These are phyloP conservation scores for Eledone cirrhosa DNA, from an alignment of 2,888 invertebrate species.

Conservation along the genomic window DNA sequence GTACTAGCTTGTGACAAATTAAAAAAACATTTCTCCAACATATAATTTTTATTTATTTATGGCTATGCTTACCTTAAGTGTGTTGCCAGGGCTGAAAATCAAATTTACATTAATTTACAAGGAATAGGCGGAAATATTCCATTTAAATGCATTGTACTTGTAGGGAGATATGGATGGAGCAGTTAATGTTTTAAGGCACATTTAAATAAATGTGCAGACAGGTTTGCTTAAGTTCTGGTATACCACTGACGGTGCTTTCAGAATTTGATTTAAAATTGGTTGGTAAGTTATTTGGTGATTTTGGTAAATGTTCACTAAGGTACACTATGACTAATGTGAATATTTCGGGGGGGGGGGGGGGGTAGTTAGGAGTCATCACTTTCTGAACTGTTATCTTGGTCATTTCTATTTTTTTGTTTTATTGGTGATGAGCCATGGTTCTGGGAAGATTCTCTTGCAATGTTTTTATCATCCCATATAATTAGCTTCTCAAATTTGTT, in stretches of 20 bases:
- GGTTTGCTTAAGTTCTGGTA: too few species aligned
- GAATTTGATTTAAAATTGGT: too few species aligned
- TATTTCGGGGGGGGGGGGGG: not conserved
- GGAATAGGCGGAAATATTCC: not conserved
- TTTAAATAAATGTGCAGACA: not conserved
- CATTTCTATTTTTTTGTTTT: not conserved
- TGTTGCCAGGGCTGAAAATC: too few species aligned
- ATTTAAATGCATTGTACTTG: too few species aligned
- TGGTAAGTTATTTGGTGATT: too few species aligned
- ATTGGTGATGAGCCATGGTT: not conserved
- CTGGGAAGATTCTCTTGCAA: not conserved
- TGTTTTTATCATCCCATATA: slow-evolving; percentile 14
- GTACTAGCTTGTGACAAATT: slow-evolving; percentile 1
- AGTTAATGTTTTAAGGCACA: not conserved
- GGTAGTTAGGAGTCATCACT: slow-evolving; percentile 18
- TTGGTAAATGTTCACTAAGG: not conserved
- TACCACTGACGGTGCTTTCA: too few species aligned
- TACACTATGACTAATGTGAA: not conserved
- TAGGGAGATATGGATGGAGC: not conserved
- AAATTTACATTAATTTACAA: too few species aligned
- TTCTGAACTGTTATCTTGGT: slow-evolving; percentile 20
- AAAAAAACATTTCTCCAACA: slow-evolving; percentile 5
- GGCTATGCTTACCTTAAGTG: too few species aligned
- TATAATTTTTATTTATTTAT: not conserved
- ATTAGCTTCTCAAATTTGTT: slow-evolving; percentile 17